Evolutionary conservation across 1,140 invertebrate genomes (phyloP), one percentile per base, ranked within the genome.

Genomic region (Antheraea pernyi): DNA sequence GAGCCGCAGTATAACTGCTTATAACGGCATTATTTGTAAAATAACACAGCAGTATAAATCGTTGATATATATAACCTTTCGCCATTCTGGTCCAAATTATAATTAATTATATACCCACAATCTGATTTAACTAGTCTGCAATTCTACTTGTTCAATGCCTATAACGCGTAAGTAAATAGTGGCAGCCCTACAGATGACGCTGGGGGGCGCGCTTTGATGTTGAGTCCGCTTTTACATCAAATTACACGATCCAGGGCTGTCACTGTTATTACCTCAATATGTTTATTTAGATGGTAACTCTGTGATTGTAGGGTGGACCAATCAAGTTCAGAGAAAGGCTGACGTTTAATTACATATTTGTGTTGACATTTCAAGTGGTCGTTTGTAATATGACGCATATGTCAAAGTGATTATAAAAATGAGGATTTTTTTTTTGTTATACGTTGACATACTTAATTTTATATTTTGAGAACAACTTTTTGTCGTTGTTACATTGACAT

Each of bases 211-310:
- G n/a, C 74, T 79, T 79, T 76, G 74, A 79, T 74, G 75, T 75
- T 64, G 37, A 65, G 68, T 62, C 13, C 67, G 69, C 39, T 81
- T 77, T 77, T 67, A 67, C 73, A 80, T 78, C 79, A 84, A 87
- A 86, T 83, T 82, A 76, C 80, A 71, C 42, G 63, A 71, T 65
- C 65, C 72, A 82, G 78, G 80, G 77, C 69, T 80, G 77, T 66
- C 58, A 68, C 66, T 62, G 70, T 78, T 67, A 83, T 81, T 84
- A 84, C 84, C 82, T 82, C 82, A 81, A 83, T 73, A 77, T 79
- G 80, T 83, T 79, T 84, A 80, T 80, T 81, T 81, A 16, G 22
- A 30, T n/a, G 60, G 22, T 6, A 8, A 6, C 64, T 19, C 7
- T 36, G 11, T 82, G 77, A 82, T 85, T 81, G 71, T 67, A 68